Evolutionary conservation across 2,113 vertebrate genomes (phyloP), one percentile per base, ranked within the genome.

Genomic region (Equus przewalskii): DNA sequence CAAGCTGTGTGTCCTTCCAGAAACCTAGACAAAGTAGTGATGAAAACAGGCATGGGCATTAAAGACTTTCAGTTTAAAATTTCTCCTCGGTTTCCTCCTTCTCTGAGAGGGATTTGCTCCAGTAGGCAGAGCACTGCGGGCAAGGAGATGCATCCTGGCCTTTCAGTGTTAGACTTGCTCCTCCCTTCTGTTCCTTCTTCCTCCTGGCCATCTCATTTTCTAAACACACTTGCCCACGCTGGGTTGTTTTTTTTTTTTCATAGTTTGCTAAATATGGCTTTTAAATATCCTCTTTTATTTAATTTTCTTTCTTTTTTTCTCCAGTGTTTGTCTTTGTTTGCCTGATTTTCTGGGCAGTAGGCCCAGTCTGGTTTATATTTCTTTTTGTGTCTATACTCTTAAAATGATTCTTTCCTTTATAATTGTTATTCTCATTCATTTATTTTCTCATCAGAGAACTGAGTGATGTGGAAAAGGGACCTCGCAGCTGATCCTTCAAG

Each of bases 11-110:
- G 46, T 72, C 16, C 67, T 84, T 88, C 22, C 46, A 69, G 58
- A 10, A 64, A 28, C 11, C 58, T 88, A 97, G 96, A 80, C 87
- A 97, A 98, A 97, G 91, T 36, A 97, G 79, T 91, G 6, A 51
- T 11, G 33, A 36, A 28, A 97, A 96, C 93, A 97, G 92, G 13
- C 88, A 93, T 18, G 3, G 1, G 5, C 1, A 10, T 75, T 51
- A 58, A 24, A 28, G 26, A 33, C 44, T 92, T 70, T 33, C 13
- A 5, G 16, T 12, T 21, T 54, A 1, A 21, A 7, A 33, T 49
- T 64, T 30, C 58, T 11, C 33, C 49, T 24, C 7, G 2, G 18
- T 36, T 36, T 36, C 18, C 19, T 58, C 46, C 11, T n/a, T 5
- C 3, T 36, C 7, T 13, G 7, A 51, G 1, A 41, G 26, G 12